These are phyloP conservation scores for Arremon aurantiirostris DNA, from an alignment of 2,797 vertebrate genomes.

Conservation along the genomic window DNA sequence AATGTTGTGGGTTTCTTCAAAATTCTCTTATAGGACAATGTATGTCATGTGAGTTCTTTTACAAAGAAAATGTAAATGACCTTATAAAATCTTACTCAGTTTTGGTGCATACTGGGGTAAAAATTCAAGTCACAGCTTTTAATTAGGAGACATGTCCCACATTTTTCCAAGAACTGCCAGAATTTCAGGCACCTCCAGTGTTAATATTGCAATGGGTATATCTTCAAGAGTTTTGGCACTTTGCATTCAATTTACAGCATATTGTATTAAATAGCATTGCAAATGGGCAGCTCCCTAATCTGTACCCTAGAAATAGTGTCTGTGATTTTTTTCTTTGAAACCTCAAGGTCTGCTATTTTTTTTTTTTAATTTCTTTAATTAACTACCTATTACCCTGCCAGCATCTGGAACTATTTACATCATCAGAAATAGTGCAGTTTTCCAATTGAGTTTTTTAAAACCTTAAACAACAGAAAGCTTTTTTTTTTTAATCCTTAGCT, in stretches of 20 bases:
- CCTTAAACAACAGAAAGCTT: neutral
- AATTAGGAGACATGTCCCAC: neutral
- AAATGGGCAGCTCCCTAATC: neutral
- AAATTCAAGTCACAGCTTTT: neutral
- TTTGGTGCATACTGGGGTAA: neutral
- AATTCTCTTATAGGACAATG: neutral
- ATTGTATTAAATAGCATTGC: accelerated
- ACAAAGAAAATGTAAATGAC: neutral
- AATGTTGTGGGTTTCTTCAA: neutral
- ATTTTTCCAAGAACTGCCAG: neutral
- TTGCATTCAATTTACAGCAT: neutral
- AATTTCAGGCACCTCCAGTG: neutral
- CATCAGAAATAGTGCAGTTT: neutral
- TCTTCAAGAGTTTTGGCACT: neutral
- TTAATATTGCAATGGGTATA: neutral
- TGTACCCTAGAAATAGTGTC: neutral
- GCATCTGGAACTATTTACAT: neutral
- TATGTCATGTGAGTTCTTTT: neutral
- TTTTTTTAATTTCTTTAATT: neutral
- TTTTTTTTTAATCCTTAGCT: neutral
- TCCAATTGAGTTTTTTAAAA: neutral
- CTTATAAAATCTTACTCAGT: neutral
- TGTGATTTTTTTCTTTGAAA: neutral
- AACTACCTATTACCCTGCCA: neutral
- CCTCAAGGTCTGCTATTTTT: no score